Evolutionary conservation across 2,797 vertebrate genomes (phyloP).

Genomic region (Melopsittacus undulatus): DNA sequence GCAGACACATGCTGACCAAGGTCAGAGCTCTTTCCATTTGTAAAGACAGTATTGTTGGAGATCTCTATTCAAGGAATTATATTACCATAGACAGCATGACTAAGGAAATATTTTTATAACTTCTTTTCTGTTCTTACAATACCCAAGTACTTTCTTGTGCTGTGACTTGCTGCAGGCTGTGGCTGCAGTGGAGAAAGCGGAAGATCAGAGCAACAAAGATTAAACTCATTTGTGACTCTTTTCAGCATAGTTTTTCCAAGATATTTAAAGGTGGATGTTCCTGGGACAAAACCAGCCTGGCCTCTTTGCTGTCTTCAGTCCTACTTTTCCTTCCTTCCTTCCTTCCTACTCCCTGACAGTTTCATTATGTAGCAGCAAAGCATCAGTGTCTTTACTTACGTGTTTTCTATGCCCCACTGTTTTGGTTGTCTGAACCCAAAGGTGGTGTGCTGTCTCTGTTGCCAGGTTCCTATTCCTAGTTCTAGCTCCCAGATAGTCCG

Average conservation of each 20-base stretch:
- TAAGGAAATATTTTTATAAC: not conserved
- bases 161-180: not conserved
- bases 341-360: not conserved
- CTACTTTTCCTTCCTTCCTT: not conserved
- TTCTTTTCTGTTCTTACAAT: constrained; percentile 19
- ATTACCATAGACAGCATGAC: constrained; percentile 8
- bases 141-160: not conserved
- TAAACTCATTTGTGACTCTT: not conserved
- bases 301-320: not conserved
- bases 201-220: not conserved
- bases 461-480: not conserved
- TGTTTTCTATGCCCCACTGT: not conserved
- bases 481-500: not conserved
- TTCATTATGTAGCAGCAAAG: not conserved
- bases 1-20: constrained; percentile 1
- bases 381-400: not conserved
- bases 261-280: not conserved
- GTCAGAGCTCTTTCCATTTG: not conserved
- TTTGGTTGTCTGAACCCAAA: not conserved
- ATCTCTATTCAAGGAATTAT: not conserved
- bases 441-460: not conserved
- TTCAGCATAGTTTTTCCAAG: not conserved
- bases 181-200: not conserved
- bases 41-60: constrained; percentile 1
- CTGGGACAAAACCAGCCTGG: not conserved